Percentiles rank a stretch among this genome's conserved stretches.
These are phyloP conservation scores for Herpetotheres cachinnans DNA, from an alignment of 2,113 vertebrate species.

Conservation along the genomic window DNA sequence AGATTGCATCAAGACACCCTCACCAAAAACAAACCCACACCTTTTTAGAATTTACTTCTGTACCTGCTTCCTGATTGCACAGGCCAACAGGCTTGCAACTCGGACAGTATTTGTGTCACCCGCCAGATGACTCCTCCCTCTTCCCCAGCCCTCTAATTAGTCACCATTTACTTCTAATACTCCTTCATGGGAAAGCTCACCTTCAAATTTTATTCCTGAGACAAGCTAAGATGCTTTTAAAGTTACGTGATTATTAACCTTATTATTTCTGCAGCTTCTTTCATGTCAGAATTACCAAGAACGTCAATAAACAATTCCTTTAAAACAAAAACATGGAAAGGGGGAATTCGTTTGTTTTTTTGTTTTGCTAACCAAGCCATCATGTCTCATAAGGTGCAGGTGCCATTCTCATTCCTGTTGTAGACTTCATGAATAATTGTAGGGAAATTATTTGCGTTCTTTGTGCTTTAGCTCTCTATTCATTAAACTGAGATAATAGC, in stretches of 20 bases:
- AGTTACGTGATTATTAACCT: neutral
- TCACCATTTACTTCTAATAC: neutral
- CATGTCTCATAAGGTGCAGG: neutral
- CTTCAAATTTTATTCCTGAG: neutral
- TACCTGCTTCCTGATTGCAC: accelerated
- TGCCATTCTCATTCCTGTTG: neutral
- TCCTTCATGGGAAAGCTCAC: neutral
- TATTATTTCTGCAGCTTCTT: neutral
- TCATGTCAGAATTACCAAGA: neutral
- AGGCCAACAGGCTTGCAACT: neutral
- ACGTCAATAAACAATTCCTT: neutral
- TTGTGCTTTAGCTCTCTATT: neutral
- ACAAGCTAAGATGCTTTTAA: neutral
- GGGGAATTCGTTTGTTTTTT: neutral
- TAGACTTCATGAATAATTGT: neutral
- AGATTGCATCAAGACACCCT: neutral
- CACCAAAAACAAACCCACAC: accelerated
- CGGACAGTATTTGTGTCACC: neutral
- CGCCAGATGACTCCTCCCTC: neutral
- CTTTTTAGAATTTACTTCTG: neutral
- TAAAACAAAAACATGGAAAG: neutral
- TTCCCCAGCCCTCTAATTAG: neutral
- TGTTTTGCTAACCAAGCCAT: neutral
- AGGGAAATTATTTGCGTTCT: neutral
- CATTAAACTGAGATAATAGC: neutral